Percentiles rank a stretch among this genome's conserved stretches.
Conservation (phyloP, 2,888 invertebrate genomes). For the Ichneumon xanthorius region DNA sequence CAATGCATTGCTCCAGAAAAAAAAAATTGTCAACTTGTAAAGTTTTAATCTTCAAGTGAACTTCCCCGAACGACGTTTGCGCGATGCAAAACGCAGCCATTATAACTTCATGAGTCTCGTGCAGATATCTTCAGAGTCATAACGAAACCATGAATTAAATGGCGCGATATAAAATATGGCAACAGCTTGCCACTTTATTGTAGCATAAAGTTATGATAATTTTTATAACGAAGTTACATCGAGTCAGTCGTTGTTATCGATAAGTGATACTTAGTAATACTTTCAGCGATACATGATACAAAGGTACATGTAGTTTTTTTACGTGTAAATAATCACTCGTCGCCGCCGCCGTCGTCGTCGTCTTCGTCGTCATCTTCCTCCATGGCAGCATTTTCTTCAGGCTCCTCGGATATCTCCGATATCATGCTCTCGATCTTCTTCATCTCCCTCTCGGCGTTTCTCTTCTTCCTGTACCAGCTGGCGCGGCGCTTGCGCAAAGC, state of each 20-base stretch:
- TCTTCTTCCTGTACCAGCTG: conserved; percentile 38
- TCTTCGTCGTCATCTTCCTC: conserved; percentile 35
- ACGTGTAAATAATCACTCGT: conserved; percentile 7
- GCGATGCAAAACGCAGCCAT: too few species aligned
- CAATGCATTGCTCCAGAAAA: too few species aligned
- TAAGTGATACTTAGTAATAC: not conserved
- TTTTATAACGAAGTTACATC: conserved; percentile 4
- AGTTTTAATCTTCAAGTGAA: too few species aligned
- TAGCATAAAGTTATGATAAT: not conserved
- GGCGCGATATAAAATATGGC: not conserved
- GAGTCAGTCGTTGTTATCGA: not conserved
- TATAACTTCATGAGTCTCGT: too few species aligned
- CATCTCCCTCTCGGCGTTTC: conserved; percentile 53
- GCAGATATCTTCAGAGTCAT: too few species aligned
- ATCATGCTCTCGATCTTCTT: conserved; percentile 51
- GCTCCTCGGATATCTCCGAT: conserved; percentile 43
- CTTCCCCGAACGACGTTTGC: too few species aligned
- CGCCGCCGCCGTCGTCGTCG: conserved; percentile 39
- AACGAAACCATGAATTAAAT: not conserved
- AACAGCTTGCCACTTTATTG: conserved; percentile 20
- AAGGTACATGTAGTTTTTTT: not conserved
- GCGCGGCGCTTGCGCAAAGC: conserved; percentile 40
- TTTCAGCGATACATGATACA: not conserved
- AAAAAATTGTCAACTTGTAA: not conserved
- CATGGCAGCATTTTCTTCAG: not conserved